phyloP scores from a whole-genome alignment of 2,113 vertebrate species.

The Campylomormyrus numenius region DNA sequence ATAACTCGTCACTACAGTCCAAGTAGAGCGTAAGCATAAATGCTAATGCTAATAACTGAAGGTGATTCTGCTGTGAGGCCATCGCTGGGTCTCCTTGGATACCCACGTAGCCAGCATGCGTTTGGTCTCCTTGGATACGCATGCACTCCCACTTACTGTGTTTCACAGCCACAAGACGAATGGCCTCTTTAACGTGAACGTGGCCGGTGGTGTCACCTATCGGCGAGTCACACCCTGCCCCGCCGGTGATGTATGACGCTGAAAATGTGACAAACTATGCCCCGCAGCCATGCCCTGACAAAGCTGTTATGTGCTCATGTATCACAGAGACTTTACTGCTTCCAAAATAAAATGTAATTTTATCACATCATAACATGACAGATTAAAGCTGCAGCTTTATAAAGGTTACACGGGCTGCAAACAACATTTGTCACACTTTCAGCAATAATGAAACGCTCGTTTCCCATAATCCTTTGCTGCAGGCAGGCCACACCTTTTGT shows the following conservation, averaged over 20 bases:
- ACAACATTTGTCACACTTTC: neutral
- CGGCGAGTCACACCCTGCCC: neutral
- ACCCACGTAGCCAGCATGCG: neutral
- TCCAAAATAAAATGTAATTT: conserved; percentile 6
- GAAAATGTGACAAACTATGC: neutral
- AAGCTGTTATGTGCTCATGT: neutral
- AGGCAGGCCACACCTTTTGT: neutral
- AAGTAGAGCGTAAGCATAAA: neutral
- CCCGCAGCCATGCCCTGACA: neutral
- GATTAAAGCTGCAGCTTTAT: neutral
- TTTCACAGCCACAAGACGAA: neutral
- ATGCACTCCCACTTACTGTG: neutral
- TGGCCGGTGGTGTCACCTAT: neutral
- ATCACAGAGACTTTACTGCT: neutral
- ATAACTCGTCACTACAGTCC: neutral
- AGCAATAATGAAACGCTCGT: neutral
- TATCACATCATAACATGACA: neutral
- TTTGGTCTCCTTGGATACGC: neutral
- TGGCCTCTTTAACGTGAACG: neutral
- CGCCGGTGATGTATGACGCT: neutral
- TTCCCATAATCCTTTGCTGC: conserved; percentile 6
- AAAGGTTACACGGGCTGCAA: neutral
- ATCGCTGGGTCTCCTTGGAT: neutral
- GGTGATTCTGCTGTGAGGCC: neutral
- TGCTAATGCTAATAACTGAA: neutral